These are phyloP conservation scores for Hassar affinis DNA, from an alignment of 2,113 vertebrate genomes.

Conservation along the genomic window DNA sequence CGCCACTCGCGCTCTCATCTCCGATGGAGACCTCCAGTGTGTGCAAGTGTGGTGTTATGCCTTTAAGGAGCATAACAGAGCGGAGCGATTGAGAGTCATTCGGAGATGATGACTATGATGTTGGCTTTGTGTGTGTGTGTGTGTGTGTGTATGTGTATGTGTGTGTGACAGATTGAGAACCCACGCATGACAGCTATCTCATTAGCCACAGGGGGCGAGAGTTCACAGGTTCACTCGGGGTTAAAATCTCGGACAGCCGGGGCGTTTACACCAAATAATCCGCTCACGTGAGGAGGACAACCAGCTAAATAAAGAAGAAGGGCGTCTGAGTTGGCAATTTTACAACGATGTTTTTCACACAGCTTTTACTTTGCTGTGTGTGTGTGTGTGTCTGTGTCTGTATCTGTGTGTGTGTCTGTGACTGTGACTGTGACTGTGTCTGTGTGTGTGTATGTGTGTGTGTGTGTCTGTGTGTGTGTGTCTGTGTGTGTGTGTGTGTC, in stretches of 20 bases:
- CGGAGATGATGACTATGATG: not conserved
- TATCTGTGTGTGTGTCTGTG: too few species aligned
- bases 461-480: too few species aligned
- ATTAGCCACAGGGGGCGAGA: slow-evolving; percentile 4
- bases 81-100: slow-evolving; percentile 7
- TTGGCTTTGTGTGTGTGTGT: slow-evolving; percentile 2
- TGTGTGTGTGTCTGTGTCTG: too few species aligned
- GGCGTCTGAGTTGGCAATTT: not conserved
- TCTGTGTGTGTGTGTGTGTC: too few species aligned
- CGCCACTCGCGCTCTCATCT: too few species aligned
- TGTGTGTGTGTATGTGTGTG: too few species aligned
- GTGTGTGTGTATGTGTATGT: slow-evolving; percentile 21
- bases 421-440: too few species aligned
- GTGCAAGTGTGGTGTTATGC: not conserved
- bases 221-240: not conserved
- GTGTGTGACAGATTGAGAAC: slow-evolving; percentile 21
- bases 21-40: not conserved
- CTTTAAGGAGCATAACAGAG: too few species aligned
- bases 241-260: not conserved
- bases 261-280: not conserved
- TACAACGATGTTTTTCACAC: too few species aligned
- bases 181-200: slow-evolving; percentile 31
- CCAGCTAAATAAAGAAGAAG: not conserved
- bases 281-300: not conserved
- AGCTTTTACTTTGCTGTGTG: too few species aligned